Percentiles rank a stretch among this genome's conserved stretches.
These are phyloP conservation scores for Pantherophis vulpinus DNA, from an alignment of 2,797 vertebrate species.

Conservation along the genomic window DNA sequence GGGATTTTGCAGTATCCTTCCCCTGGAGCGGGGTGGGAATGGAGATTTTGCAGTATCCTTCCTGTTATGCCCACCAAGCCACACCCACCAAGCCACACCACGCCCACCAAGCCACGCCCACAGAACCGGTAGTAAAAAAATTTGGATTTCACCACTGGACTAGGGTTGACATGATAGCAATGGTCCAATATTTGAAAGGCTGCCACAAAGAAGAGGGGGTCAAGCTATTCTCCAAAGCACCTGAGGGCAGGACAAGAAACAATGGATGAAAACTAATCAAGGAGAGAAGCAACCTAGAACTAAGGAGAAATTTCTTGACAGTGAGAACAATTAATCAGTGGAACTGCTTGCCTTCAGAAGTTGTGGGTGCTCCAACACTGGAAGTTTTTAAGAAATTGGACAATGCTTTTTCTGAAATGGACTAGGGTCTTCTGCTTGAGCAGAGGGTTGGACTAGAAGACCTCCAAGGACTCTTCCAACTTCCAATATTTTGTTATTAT, in stretches of 20 bases:
- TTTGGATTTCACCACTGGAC: no score
- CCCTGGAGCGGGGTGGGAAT: no score
- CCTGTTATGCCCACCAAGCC: no score
- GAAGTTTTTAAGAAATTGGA: background rate
- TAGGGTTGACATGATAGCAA: background rate
- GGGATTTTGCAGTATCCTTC: no score
- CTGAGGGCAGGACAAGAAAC: background rate
- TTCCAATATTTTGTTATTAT: background rate
- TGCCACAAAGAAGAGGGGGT: background rate
- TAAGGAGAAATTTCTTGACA: background rate
- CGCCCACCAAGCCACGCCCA: no score
- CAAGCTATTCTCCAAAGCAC: background rate
- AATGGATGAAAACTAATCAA: background rate
- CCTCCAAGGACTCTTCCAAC: background rate
- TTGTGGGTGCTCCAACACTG: background rate
- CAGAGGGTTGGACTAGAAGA: background rate
- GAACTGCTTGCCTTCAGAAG: background rate
- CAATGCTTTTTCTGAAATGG: background rate
- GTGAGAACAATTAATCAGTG: background rate
- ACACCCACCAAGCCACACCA: no score
- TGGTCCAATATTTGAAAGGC: rapidly evolving
- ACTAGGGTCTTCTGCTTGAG: background rate
- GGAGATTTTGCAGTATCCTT: no score
- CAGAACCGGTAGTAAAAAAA: no score
- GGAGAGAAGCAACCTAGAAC: background rate